A percentile compares a stretch with the other conserved stretches of the same genome.
phyloP scores from a whole-genome alignment of 2,797 vertebrate genomes.

The Bradypodion pumilum region DNA sequence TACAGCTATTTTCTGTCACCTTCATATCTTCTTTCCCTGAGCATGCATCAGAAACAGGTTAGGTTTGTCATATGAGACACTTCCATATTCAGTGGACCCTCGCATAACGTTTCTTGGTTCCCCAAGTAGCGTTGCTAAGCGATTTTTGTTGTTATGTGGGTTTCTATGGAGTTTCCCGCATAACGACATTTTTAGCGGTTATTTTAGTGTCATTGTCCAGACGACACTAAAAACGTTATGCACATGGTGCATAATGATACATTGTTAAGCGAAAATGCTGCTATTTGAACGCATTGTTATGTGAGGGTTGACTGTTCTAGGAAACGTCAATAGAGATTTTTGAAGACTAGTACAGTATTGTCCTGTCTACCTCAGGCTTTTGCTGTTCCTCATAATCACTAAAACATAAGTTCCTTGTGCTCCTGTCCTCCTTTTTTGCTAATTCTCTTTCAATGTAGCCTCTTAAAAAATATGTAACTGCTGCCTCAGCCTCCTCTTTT shows the following conservation, averaged over 20 bases:
- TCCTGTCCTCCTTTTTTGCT: background rate
- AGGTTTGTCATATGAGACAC: background rate
- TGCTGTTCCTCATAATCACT: background rate
- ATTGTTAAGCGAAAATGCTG: too few relatives aligned
- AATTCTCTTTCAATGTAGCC: background rate
- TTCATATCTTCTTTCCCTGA: background rate
- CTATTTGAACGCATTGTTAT: too few relatives aligned
- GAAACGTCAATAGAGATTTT: background rate
- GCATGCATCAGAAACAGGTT: background rate
- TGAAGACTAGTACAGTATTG: background rate
- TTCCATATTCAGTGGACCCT: too few relatives aligned
- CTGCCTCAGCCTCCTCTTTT: conserved; percentile 8
- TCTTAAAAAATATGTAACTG: conserved; percentile 2
- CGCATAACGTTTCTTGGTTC: too few relatives aligned
- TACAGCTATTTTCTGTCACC: background rate
- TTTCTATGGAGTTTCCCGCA: too few relatives aligned
- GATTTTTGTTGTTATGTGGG: too few relatives aligned
- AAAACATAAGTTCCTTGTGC: background rate
- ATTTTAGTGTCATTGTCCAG: too few relatives aligned
- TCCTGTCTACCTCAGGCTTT: background rate
- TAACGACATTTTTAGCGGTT: too few relatives aligned
- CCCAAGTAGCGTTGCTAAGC: too few relatives aligned
- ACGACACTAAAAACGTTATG: too few relatives aligned
- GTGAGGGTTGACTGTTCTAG: too few relatives aligned
- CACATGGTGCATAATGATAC: too few relatives aligned